Conservation (phyloP, 2,113 vertebrate genomes). For the Cettia cetti region DNA sequence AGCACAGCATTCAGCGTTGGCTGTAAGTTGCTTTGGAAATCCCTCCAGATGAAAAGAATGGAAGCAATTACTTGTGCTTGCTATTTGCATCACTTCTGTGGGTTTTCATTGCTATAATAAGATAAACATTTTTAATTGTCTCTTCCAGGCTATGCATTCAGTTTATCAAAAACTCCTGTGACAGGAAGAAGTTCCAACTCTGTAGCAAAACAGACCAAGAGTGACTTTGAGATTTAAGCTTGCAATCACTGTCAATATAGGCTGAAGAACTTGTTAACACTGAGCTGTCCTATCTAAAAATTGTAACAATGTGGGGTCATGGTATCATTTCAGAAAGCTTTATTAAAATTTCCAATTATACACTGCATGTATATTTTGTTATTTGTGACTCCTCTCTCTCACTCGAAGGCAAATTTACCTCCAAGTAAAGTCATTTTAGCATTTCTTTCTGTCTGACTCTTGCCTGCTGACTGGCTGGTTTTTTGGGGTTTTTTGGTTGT, state of each 20-base stretch:
- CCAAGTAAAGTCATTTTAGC: not conserved
- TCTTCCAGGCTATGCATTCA: not conserved
- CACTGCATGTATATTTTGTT: rapidly evolving
- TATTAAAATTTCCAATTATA: not conserved
- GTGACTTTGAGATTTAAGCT: not conserved
- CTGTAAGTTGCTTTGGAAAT: not conserved
- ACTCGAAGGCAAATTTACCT: not conserved
- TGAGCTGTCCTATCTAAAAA: not conserved
- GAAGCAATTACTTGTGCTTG: not conserved
- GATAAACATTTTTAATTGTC: not conserved
- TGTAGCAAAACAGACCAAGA: not conserved
- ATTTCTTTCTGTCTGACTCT: not conserved
- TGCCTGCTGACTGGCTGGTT: not conserved
- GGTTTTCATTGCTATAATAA: not conserved
- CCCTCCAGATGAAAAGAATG: not conserved
- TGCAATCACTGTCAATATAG: not conserved
- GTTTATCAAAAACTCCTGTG: not conserved
- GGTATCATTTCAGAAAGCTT: not conserved
- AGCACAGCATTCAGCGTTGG: not conserved
- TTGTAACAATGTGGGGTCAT: not conserved
- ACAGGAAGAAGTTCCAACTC: not conserved
- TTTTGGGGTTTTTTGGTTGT: not conserved
- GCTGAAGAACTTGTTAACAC: not conserved
- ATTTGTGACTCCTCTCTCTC: not conserved
- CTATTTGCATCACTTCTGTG: not conserved